Evolutionary conservation across 2,113 vertebrate species (phyloP).

Genomic region (Xerus inauris): DNA sequence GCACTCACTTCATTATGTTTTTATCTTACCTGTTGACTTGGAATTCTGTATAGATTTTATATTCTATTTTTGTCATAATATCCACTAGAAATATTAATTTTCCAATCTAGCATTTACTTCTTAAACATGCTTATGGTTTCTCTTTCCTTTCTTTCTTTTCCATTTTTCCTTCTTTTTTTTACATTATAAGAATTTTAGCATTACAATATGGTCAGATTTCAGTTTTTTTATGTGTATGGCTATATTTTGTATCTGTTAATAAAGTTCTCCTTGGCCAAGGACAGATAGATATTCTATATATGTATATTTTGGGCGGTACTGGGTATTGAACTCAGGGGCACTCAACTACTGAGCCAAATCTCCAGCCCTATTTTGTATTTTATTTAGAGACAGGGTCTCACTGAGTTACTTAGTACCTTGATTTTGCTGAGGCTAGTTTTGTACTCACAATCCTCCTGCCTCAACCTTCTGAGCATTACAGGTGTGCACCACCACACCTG

Average conservation of each 20-base stretch:
- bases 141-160: neutral
- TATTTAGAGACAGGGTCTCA: too few relatives aligned
- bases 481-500: too few relatives aligned
- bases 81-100: neutral
- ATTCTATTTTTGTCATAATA: neutral
- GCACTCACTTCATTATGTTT: neutral
- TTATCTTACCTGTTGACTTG: neutral
- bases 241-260: slow-evolving; percentile 17
- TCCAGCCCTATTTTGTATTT: too few relatives aligned
- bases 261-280: neutral
- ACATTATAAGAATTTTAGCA: slow-evolving; percentile 7
- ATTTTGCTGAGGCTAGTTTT: too few relatives aligned
- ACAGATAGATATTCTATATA: neutral
- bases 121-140: neutral
- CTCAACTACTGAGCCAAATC: too few relatives aligned
- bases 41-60: neutral
- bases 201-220: neutral
- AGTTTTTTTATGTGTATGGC: neutral
- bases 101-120: neutral
- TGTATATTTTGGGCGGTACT: too few relatives aligned
- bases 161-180: neutral
- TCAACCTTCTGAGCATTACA: too few relatives aligned
- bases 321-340: too few relatives aligned
- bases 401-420: too few relatives aligned
- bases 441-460: too few relatives aligned